Evolutionary conservation across 2,113 vertebrate species (phyloP).

Genomic region (Odobenus rosmarus): DNA sequence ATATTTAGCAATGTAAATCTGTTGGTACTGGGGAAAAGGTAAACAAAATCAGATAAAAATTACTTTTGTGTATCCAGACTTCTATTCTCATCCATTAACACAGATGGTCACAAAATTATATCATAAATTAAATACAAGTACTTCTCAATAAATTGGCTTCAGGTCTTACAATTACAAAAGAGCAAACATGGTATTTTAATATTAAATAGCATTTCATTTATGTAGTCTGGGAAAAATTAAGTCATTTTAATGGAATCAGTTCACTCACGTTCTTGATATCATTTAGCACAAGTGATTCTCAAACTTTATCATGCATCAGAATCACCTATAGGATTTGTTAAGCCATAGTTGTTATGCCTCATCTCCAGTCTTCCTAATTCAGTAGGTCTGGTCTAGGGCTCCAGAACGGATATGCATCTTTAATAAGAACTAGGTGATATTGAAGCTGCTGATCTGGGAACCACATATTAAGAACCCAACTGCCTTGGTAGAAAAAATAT

Average conservation of each 20-base stretch:
- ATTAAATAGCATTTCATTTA: conserved; percentile 42
- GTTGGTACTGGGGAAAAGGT: not conserved
- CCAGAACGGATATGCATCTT: not conserved
- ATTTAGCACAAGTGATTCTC: not conserved
- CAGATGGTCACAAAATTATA: conserved; percentile 25
- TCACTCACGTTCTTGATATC: not conserved
- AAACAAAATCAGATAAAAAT: conserved; percentile 14
- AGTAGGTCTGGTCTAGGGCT: not conserved
- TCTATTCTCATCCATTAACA: not conserved
- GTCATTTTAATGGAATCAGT: not conserved
- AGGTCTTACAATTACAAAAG: conserved; percentile 25
- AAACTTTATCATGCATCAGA: not conserved
- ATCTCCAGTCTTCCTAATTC: not conserved
- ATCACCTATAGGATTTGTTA: not conserved
- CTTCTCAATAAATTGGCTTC: conserved; percentile 15
- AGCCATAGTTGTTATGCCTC: not conserved
- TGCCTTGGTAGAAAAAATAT: not conserved
- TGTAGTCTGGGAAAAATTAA: not conserved
- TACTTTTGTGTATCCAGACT: not conserved
- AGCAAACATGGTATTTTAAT: not conserved
- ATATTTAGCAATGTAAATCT: conserved; percentile 25
- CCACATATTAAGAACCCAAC: not conserved
- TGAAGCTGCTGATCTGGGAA: not conserved
- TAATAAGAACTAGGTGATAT: not conserved
- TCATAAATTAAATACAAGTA: conserved; percentile 27